Percentiles rank a stretch among this genome's conserved stretches.
phyloP scores from a whole-genome alignment of 1,140 invertebrate genomes.

The Drosophila tsacasi region DNA sequence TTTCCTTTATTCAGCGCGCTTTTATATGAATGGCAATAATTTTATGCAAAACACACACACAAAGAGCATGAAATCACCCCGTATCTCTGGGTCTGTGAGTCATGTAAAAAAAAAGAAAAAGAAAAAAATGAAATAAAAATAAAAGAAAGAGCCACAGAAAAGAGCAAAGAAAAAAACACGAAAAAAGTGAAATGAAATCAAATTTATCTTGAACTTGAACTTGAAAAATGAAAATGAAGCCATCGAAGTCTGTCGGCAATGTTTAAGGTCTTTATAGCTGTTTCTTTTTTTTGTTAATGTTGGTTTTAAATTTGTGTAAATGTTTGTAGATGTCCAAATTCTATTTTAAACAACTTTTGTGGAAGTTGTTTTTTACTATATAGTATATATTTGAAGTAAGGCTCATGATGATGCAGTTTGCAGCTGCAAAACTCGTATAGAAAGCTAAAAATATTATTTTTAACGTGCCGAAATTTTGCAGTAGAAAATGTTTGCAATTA shows the following conservation, averaged over 20 bases:
- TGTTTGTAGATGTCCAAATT: neutral
- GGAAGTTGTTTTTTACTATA: neutral
- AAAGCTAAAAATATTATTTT: conserved; percentile 14
- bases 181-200: conserved; percentile 76
- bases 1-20: conserved; percentile 20
- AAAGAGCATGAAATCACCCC: conserved; percentile 10
- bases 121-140: conserved; percentile 60
- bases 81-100: conserved; percentile 56
- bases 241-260: conserved; percentile 57
- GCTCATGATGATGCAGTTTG: conserved; percentile 7
- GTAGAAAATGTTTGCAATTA: conserved; percentile 22
- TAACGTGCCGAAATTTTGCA: conserved; percentile 11
- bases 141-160: conserved; percentile 56
- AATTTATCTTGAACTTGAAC: conserved; percentile 84
- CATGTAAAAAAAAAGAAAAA: conserved; percentile 72
- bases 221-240: conserved; percentile 74
- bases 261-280: conserved; percentile 18
- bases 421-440: conserved; percentile 16
- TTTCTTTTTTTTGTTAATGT: conserved; percentile 1
- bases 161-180: conserved; percentile 39
- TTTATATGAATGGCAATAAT: conserved; percentile 75
- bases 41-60: conserved; percentile 65
- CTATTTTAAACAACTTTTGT: neutral
- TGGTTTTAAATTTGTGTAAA: conserved; percentile 14
- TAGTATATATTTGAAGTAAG: neutral